Percentiles rank a stretch among this genome's conserved stretches.
phyloP scores from a whole-genome alignment of 2,113 vertebrate species.

The Ranitomeya variabilis region DNA sequence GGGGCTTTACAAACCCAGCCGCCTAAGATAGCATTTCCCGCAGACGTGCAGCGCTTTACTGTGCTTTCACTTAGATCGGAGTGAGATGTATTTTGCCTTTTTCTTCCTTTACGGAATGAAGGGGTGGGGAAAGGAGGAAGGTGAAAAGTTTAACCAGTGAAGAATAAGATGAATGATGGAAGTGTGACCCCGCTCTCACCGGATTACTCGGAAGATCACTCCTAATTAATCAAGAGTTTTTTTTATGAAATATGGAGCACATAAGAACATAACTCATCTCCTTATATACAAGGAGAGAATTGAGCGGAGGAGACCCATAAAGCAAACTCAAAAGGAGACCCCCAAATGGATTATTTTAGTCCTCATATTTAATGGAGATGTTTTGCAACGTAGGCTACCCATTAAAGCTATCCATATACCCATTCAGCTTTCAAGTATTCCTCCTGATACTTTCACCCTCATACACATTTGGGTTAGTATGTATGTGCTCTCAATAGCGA shows the following conservation, averaged over 20 bases:
- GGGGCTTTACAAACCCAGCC: not conserved
- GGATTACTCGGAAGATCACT: not conserved
- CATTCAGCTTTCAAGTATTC: no score
- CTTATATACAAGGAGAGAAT: not conserved
- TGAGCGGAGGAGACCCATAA: not conserved
- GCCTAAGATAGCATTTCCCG: not conserved
- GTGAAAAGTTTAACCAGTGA: constrained; percentile 19
- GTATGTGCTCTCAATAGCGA: no score
- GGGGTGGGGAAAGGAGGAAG: not conserved
- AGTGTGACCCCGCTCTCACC: not conserved
- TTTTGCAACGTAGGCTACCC: no score
- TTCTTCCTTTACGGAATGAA: not conserved
- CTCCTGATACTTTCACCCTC: no score
- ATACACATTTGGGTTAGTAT: no score
- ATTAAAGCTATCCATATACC: no score
- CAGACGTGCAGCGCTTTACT: not conserved
- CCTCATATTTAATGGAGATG: no score
- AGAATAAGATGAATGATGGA: not conserved
- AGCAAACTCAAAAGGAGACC: not conserved
- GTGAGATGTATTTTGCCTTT: not conserved
- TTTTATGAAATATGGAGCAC: not conserved
- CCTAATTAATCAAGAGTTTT: not conserved
- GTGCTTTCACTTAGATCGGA: not conserved
- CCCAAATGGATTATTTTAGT: no score
- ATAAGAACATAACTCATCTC: not conserved